Conservation (phyloP, 2,797 vertebrate genomes). For the Gymnocypris eckloni region DNA sequence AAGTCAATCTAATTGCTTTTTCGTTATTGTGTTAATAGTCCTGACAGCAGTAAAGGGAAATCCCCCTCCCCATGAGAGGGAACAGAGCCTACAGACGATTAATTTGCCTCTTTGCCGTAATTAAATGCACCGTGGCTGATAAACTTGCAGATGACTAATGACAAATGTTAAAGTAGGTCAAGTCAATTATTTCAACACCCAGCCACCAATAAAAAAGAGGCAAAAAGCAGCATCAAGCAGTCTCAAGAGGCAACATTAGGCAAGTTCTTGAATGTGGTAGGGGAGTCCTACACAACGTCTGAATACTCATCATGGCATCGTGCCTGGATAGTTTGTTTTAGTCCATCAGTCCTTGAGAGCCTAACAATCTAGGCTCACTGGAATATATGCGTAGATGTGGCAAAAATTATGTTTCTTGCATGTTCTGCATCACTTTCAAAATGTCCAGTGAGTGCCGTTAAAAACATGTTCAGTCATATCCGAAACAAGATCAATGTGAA, state of each 20-base stretch:
- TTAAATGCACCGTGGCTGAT: constrained; percentile 62
- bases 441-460: neutral
- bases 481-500: neutral
- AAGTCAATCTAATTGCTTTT: constrained; percentile 77
- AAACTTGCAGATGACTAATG: constrained; percentile 65
- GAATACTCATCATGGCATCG: constrained; percentile 22
- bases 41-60: constrained; percentile 67
- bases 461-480: neutral
- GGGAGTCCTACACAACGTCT: neutral
- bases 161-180: constrained; percentile 70
- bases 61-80: constrained; percentile 57
- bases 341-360: no score
- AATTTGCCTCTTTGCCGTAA: constrained; percentile 55
- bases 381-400: neutral
- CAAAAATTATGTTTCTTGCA: neutral
- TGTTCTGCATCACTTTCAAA: neutral
- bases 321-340: neutral
- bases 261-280: constrained; percentile 8
- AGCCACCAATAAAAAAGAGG: constrained; percentile 22
- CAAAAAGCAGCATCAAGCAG: constrained; percentile 14
- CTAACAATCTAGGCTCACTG: neutral
- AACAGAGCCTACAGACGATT: constrained; percentile 57
- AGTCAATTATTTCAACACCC: constrained; percentile 63
- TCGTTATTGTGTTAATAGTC: constrained; percentile 74
- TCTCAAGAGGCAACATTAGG: constrained; percentile 34